phyloP scores from a whole-genome alignment of 2,888 invertebrate genomes.

The Caenorhabditis angaria region DNA sequence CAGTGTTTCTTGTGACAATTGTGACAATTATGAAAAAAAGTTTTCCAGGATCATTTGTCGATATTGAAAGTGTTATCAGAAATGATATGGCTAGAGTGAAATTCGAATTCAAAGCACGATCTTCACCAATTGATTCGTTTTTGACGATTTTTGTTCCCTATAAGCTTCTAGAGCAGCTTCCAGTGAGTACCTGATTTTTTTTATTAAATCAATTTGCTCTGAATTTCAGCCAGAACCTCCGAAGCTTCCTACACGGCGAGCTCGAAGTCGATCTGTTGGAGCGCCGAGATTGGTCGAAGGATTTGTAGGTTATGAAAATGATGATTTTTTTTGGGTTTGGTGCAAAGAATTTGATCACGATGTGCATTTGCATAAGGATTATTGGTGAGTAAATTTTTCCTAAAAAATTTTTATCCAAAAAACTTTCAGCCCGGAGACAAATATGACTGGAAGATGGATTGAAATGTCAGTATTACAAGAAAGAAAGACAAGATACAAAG shows the following conservation, averaged over 20 bases:
- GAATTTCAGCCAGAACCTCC: background rate
- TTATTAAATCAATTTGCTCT: no score
- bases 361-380: constrained; percentile 3
- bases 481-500: background rate
- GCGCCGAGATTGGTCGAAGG: background rate
- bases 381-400: constrained; percentile 9
- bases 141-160: constrained; percentile 18
- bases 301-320: constrained; percentile 1
- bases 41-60: background rate
- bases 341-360: background rate
- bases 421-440: background rate
- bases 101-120: constrained; percentile 12
- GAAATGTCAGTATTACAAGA: background rate
- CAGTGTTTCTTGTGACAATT: background rate
- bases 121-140: constrained; percentile 5
- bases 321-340: constrained; percentile 12
- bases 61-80: background rate
- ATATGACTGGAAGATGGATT: constrained; percentile 7
- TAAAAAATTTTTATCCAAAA: background rate
- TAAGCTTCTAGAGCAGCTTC: background rate
- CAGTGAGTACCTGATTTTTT: constrained; percentile 1
- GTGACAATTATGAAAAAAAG: background rate
- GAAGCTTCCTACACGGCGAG: background rate
- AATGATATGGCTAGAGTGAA: background rate
- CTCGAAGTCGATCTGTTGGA: constrained; percentile 1